A percentile compares a stretch with the other conserved stretches of the same genome.
Conservation (phyloP, 1,140 invertebrate genomes). For the Dryas iulia region DNA sequence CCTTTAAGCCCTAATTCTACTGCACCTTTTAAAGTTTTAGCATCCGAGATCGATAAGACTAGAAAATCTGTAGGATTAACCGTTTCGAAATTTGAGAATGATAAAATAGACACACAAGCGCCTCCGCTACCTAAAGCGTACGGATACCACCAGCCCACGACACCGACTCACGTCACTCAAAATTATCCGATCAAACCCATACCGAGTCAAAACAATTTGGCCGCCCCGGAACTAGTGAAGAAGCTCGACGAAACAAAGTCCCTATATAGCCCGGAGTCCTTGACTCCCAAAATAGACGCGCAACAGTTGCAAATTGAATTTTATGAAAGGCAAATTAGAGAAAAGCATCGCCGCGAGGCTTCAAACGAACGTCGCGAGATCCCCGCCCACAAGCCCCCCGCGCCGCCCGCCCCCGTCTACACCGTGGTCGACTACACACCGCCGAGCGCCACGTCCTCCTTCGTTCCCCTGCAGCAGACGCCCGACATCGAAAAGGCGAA, state of each 20-base stretch:
- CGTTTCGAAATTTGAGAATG: conserved; percentile 75
- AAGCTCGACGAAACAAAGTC: conserved; percentile 57
- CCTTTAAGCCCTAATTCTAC: conserved; percentile 44
- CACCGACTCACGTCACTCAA: conserved; percentile 59
- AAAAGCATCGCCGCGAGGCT: conserved; percentile 55
- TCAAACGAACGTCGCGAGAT: conserved; percentile 45
- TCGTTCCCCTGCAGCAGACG: conserved; percentile 74
- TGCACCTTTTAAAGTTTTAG: conserved; percentile 43
- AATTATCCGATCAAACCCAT: conserved; percentile 60
- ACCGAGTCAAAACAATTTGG: conserved; percentile 64
- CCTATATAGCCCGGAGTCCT: conserved; percentile 32
- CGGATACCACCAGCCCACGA: conserved; percentile 46
- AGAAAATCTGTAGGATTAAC: conserved; percentile 63
- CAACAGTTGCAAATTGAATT: conserved; percentile 77
- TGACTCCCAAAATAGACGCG: conserved; percentile 60
- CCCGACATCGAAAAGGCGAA: conserved; percentile 77
- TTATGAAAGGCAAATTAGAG: conserved; percentile 74
- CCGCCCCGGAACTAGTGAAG: conserved; percentile 72
- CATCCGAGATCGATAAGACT: conserved; percentile 50
- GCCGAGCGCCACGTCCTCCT: conserved; percentile 56
- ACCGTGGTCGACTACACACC: conserved; percentile 74
- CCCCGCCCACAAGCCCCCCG: conserved; percentile 44
- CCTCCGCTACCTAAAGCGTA: conserved; percentile 32
- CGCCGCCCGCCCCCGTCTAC: conserved; percentile 48
- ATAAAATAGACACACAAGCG: conserved; percentile 40